A percentile compares a stretch with the other conserved stretches of the same genome.
Evolutionary conservation across 2,113 vertebrate genomes (phyloP).

Genomic region (Aspiorhynchus laticeps): DNA sequence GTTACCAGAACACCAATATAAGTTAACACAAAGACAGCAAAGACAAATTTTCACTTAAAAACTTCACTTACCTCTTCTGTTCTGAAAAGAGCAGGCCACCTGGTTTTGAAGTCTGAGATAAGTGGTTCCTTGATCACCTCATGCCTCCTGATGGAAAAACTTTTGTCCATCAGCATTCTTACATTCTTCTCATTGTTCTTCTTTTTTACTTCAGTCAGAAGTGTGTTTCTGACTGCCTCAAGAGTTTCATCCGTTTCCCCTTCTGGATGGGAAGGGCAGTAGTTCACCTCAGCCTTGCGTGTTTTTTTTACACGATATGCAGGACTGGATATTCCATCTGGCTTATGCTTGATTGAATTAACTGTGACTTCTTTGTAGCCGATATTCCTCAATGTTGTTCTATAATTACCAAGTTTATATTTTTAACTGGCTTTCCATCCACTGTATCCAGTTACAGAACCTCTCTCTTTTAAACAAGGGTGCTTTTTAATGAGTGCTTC

Average conservation of each 20-base stretch:
- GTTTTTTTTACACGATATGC: conserved; percentile 35
- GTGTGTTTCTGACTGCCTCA: not conserved
- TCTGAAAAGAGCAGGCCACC: conserved; percentile 52
- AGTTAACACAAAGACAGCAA: not conserved
- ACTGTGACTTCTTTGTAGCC: conserved; percentile 32
- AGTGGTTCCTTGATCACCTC: conserved; percentile 34
- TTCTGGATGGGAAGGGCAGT: conserved; percentile 26
- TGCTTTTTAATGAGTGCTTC: conserved; percentile 52
- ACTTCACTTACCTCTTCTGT: conserved; percentile 26
- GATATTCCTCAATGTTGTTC: conserved; percentile 27
- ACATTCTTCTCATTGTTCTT: conserved; percentile 44
- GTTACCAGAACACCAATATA: not conserved
- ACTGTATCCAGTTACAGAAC: conserved; percentile 33
- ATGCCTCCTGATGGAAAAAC: conserved; percentile 46
- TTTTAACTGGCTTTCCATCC: conserved; percentile 45
- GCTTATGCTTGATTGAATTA: conserved; percentile 48
- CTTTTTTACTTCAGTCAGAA: conserved; percentile 34
- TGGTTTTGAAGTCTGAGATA: conserved; percentile 45
- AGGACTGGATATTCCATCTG: conserved; percentile 30
- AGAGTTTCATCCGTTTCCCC: conserved; percentile 39
- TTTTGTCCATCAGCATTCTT: conserved; percentile 43
- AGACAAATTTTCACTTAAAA: not conserved
- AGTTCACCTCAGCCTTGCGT: conserved; percentile 41
- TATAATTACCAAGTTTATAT: conserved; percentile 45
- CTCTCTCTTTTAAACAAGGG: conserved; percentile 38